Evolutionary conservation across 2,888 invertebrate species (phyloP).

Genomic region (Notocelia uddmanniana): DNA sequence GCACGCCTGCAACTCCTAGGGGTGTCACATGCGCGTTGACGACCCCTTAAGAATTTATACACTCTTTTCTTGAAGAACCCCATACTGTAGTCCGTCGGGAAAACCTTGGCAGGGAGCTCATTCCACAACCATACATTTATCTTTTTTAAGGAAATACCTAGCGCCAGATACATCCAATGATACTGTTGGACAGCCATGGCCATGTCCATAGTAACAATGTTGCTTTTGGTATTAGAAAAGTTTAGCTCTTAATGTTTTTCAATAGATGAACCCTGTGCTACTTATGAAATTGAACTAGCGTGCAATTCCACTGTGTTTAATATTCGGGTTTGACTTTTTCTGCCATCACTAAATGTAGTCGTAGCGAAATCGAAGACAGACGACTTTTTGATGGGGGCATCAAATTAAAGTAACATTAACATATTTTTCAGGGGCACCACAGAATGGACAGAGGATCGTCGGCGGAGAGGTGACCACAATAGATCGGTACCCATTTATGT

Average conservation of each 20-base stretch:
- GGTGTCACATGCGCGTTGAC: too few relatives aligned
- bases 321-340: background rate
- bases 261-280: background rate
- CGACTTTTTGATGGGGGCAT: background rate
- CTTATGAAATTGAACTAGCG: background rate
- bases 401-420: background rate
- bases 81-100: too few relatives aligned
- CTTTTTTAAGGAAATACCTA: too few relatives aligned
- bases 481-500: conserved; percentile 53
- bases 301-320: background rate
- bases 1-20: too few relatives aligned
- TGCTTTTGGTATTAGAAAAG: background rate
- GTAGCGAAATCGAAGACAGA: too few relatives aligned
- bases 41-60: too few relatives aligned
- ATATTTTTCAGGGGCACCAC: conserved; percentile 47
- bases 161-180: too few relatives aligned
- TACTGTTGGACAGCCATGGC: background rate
- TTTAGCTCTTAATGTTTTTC: background rate
- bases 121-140: too few relatives aligned
- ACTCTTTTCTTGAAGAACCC: too few relatives aligned
- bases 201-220: too few relatives aligned
- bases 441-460: conserved; percentile 53
- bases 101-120: too few relatives aligned
- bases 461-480: conserved; percentile 57
- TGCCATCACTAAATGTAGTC: too few relatives aligned